These are phyloP conservation scores for Nerophis ophidion DNA, from an alignment of 2,113 vertebrate genomes.

Conservation along the genomic window DNA sequence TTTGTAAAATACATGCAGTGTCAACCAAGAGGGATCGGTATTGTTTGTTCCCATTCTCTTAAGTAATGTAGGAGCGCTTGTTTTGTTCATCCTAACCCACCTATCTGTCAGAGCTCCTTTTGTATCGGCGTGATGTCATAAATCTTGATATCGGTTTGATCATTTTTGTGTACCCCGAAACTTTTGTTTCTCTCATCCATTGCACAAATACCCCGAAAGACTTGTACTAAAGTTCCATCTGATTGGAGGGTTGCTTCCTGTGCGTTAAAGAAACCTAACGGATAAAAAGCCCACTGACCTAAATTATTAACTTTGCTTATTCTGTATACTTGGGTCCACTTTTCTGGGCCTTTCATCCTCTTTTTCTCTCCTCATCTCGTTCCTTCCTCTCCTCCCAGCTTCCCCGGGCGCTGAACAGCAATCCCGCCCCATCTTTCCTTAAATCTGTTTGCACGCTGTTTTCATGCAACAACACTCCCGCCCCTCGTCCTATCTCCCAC, in stretches of 20 bases:
- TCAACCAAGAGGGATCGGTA: too few relatives aligned
- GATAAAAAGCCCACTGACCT: background rate
- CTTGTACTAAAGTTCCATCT: background rate
- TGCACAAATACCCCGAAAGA: too few relatives aligned
- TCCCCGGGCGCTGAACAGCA: constrained; percentile 37
- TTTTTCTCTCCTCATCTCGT: constrained; percentile 31
- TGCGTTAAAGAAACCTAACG: background rate
- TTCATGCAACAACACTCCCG: constrained; percentile 45
- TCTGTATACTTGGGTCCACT: background rate
- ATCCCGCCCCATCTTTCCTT: constrained; percentile 45
- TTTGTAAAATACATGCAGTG: too few relatives aligned
- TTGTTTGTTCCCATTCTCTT: too few relatives aligned
- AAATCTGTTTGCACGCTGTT: constrained; percentile 50
- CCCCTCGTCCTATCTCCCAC: constrained; percentile 33
- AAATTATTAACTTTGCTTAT: background rate
- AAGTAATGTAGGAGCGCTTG: too few relatives aligned
- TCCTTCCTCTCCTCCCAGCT: constrained; percentile 36
- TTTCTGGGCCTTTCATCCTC: constrained; percentile 8
- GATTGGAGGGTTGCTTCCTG: background rate
- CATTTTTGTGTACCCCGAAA: too few relatives aligned
- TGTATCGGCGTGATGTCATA: too few relatives aligned
- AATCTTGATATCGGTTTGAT: too few relatives aligned
- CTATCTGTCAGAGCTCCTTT: too few relatives aligned
- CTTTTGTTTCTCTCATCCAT: too few relatives aligned
- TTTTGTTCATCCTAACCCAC: too few relatives aligned